phyloP scores from a whole-genome alignment of 2,797 vertebrate species.

The Schizopygopsis malacanthus region DNA sequence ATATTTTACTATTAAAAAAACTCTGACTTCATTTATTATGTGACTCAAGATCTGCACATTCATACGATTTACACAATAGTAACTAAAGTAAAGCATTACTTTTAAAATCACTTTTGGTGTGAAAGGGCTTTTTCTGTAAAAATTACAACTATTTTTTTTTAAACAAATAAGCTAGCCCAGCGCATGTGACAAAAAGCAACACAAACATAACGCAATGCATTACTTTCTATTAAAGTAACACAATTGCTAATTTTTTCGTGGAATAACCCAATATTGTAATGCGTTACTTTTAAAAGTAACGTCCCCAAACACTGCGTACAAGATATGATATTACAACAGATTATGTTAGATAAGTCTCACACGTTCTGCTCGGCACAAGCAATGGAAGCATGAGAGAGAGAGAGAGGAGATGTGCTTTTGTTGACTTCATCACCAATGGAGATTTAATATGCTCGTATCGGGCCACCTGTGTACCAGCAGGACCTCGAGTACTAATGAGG shows the following conservation, averaged over 20 bases:
- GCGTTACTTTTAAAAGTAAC: not conserved
- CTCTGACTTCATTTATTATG: no score
- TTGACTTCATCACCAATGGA: conserved; percentile 60
- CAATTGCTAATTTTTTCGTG: not conserved
- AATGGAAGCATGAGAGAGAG: not conserved
- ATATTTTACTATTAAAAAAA: not conserved
- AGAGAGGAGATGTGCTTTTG: conserved; percentile 23
- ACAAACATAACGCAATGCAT: not conserved
- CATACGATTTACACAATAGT: no score
- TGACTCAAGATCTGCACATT: not conserved
- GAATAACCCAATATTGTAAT: not conserved
- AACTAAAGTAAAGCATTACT: not conserved
- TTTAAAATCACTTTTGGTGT: not conserved
- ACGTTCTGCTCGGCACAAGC: not conserved
- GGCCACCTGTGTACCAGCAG: conserved; percentile 54
- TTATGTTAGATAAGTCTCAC: not conserved
- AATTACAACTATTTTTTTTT: no score
- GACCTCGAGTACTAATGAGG: conserved; percentile 64
- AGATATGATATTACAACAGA: not conserved
- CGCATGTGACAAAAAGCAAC: not conserved
- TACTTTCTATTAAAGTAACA: no score
- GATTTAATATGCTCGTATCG: conserved; percentile 58
- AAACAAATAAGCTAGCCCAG: no score
- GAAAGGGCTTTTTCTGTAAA: no score
- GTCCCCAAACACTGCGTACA: not conserved